Evolutionary conservation across 2,888 invertebrate species (phyloP), one percentile per base, ranked within the genome.

Genomic region (Theodoxus fluviatilis): DNA sequence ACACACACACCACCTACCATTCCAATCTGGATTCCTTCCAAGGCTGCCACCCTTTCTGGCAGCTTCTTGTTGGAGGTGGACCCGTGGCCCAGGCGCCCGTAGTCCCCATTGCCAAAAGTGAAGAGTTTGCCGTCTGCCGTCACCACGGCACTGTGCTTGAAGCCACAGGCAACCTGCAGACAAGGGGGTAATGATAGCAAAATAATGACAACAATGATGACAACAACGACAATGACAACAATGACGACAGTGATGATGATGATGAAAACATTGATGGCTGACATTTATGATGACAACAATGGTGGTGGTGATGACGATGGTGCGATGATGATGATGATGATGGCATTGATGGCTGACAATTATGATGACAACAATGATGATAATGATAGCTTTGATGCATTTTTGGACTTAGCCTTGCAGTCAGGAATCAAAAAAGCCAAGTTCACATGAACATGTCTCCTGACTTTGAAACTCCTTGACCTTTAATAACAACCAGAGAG

Each of bases 41-140:
- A 81, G 9, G 88, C 86, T 4, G 86, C 82, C 1, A 91, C 90
- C 70, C 89, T 83, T 79, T 91, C 91, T 0, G 91, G 91, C 6
- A 90, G 79, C 83, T 91, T 91, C 83, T 90, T 91, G 84, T 91
- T 91, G 4, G 89, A 88, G 1, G 90, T 90, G 2, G 89, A 89
- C 1, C 91, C 91, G 64, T 90, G 87, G 1, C 88, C 88, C 6
- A 91, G 86, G 63, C 91, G 86, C 1, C 91, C 91, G 81, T 90
- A 91, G 81, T 91, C 91, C 18, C 91, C 91, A 82, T 91, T 91
- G 49, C 92, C 91, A 83, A 91, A 92, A 0, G 91, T 91, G 80
- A 89, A 91, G 47, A 92, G 85, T 80, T 90, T 90, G 12, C 92
- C 92, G 81, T 91, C 90, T 3, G 88, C 87, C 1, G 91, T 91